These are phyloP conservation scores for Phymorhynchus buccinoides DNA, from an alignment of 1,140 invertebrate species.

Conservation along the genomic window DNA sequence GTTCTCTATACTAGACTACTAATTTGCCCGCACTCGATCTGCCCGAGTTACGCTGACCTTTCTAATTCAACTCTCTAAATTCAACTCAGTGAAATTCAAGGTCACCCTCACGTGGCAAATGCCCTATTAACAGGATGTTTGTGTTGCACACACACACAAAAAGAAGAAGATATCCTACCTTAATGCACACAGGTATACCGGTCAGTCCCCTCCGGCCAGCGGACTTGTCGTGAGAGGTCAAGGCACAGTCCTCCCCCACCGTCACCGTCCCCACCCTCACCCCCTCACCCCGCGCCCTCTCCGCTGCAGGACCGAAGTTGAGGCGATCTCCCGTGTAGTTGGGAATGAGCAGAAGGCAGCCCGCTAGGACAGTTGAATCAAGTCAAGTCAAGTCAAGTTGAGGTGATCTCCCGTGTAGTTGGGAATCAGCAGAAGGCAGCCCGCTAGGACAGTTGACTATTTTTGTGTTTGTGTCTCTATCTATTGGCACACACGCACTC, in stretches of 20 bases:
- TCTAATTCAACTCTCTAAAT: too few relatives aligned
- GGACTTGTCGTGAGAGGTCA: slow-evolving; percentile 69
- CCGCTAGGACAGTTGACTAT: slow-evolving; percentile 48
- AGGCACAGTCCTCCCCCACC: slow-evolving; percentile 83
- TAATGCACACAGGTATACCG: slow-evolving; percentile 81
- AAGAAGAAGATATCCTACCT: too few relatives aligned
- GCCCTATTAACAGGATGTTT: too few relatives aligned
- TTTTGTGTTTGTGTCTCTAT: too few relatives aligned
- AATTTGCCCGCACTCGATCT: too few relatives aligned
- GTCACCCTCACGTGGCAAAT: too few relatives aligned
- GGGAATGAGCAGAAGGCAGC: slow-evolving; percentile 73
- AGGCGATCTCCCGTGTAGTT: slow-evolving; percentile 91
- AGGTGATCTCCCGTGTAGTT: slow-evolving; percentile 89
- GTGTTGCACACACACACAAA: too few relatives aligned
- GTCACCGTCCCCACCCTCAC: slow-evolving; percentile 80
- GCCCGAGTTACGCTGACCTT: too few relatives aligned
- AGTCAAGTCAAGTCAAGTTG: too few relatives aligned
- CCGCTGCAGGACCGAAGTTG: slow-evolving; percentile 87
- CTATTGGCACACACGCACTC: too few relatives aligned
- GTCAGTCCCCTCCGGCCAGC: slow-evolving; percentile 83
- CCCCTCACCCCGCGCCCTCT: slow-evolving; percentile 79
- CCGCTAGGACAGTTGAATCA: slow-evolving; percentile 42
- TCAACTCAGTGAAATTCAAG: too few relatives aligned
- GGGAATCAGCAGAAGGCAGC: slow-evolving; percentile 73
- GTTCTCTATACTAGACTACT: too few relatives aligned